Percentiles rank a stretch among this genome's conserved stretches.
Conservation (phyloP, 2,888 invertebrate species). For the Cinara cedri region DNA sequence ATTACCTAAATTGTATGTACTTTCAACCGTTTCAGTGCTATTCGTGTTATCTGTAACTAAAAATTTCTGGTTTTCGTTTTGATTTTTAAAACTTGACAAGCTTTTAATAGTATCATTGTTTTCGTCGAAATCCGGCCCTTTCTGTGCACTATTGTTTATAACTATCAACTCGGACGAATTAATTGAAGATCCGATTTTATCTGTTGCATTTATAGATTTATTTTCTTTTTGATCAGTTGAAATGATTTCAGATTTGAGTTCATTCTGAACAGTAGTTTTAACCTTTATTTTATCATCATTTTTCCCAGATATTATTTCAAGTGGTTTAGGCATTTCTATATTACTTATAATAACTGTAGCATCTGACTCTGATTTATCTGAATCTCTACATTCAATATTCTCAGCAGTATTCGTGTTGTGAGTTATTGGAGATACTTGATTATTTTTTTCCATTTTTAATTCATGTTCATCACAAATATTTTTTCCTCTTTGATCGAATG, state of each 20-base stretch:
- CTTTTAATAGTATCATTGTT: no score
- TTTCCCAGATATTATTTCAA: not conserved
- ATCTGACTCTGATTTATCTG: constrained; percentile 30
- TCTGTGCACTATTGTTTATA: not conserved
- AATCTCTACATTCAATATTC: not conserved
- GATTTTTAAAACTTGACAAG: not conserved
- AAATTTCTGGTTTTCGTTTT: not conserved
- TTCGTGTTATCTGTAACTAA: not conserved
- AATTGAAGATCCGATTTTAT: not conserved
- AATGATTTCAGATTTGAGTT: not conserved
- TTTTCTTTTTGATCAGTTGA: not conserved
- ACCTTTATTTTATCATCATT: not conserved
- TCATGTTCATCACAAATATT: not conserved
- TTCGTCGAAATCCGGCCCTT: not conserved
- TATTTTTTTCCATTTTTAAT: not conserved
- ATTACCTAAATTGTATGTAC: not conserved
- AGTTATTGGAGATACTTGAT: not conserved
- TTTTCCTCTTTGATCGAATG: not conserved
- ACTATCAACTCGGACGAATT: not conserved
- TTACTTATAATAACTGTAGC: not conserved
- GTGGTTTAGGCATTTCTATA: not conserved
- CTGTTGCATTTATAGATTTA: not conserved
- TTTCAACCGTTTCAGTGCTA: not conserved
- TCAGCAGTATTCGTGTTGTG: not conserved
- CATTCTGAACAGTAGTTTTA: not conserved